These are phyloP conservation scores for Gopherus evgoodei DNA, from an alignment of 2,113 vertebrate genomes.

Conservation along the genomic window DNA sequence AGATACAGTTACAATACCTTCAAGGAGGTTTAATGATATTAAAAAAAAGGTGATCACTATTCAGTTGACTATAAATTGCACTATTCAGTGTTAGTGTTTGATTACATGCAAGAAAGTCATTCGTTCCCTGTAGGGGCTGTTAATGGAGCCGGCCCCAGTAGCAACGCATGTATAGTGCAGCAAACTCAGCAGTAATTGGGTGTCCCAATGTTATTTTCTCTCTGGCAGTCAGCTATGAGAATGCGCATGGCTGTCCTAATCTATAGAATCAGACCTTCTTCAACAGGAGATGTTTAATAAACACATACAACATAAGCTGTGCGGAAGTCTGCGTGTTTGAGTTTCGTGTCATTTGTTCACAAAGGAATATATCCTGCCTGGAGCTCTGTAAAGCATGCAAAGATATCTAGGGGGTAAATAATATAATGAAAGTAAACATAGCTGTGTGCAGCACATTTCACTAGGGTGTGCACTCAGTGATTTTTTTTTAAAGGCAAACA, in stretches of 20 bases:
- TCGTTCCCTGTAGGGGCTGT: not conserved
- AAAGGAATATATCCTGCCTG: not conserved
- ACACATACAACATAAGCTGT: not conserved
- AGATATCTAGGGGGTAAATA: conserved; percentile 43
- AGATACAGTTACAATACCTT: not conserved
- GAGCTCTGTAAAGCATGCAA: not conserved
- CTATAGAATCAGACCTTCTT: not conserved
- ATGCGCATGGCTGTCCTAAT: not conserved
- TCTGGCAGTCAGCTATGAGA: not conserved
- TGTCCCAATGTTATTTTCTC: not conserved
- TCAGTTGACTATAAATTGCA: not conserved
- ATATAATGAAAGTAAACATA: conserved; percentile 12
- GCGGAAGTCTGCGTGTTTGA: no score
- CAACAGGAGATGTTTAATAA: conserved; percentile 29
- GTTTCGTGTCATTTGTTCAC: not conserved
- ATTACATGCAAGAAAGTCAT: not conserved
- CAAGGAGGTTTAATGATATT: not conserved
- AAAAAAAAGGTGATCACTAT: not conserved
- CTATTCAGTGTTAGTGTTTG: not conserved
- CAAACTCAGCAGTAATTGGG: not conserved
- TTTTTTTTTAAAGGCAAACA: no score
- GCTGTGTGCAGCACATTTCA: no score
- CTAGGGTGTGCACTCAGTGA: no score
- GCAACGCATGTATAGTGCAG: not conserved
- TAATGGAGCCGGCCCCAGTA: not conserved